phyloP scores from a whole-genome alignment of 2,888 invertebrate genomes.

The Melieria picta region DNA sequence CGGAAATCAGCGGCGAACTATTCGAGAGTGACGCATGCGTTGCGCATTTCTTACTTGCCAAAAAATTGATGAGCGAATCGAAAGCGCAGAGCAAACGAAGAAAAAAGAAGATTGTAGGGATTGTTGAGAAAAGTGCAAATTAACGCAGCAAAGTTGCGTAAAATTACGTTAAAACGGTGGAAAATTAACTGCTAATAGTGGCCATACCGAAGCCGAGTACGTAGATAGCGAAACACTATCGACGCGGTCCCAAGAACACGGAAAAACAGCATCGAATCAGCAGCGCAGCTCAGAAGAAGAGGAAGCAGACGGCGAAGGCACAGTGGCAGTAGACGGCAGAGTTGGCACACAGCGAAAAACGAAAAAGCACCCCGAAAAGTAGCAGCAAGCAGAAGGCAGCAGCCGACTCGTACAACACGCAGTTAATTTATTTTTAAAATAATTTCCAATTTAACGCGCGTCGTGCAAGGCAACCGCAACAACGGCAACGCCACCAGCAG shows the following conservation, averaged over 20 bases:
- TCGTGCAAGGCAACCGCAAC: constrained; percentile 7
- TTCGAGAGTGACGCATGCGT: constrained; percentile 45
- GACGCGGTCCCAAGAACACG: constrained; percentile 2
- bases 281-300: constrained; percentile 9
- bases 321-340: constrained; percentile 1
- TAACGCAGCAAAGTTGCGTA: not conserved
- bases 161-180: not conserved
- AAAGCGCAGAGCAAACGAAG: constrained; percentile 39
- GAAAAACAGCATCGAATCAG: constrained; percentile 4
- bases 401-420: too few species aligned
- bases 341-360: not conserved
- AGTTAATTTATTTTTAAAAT: too few species aligned
- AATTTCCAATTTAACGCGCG: too few species aligned
- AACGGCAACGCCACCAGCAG: constrained; percentile 41
- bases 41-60: constrained; percentile 40
- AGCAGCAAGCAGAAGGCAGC: too few species aligned
- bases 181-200: too few species aligned
- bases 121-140: constrained; percentile 23
- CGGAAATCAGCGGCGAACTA: constrained; percentile 27
- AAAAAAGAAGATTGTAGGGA: constrained; percentile 31
- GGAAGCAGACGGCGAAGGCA: constrained; percentile 41
- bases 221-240: constrained; percentile 9
- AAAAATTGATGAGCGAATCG: constrained; percentile 45
- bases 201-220: not conserved
- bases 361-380: too few species aligned